These are phyloP conservation scores for Brienomyrus brachyistius DNA, from an alignment of 2,113 vertebrate genomes.

Conservation along the genomic window DNA sequence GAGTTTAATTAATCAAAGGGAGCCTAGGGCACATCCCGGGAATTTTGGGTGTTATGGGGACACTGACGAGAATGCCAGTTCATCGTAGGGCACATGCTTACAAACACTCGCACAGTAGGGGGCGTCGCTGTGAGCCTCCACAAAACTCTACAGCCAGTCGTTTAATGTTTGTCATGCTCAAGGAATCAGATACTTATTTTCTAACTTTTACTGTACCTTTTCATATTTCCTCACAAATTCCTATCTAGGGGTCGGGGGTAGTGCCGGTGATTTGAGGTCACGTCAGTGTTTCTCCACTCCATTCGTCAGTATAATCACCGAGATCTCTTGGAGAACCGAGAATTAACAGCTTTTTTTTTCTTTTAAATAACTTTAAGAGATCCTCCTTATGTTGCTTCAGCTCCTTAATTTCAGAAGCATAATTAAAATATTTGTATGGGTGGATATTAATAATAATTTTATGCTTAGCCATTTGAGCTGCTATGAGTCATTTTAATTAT, in stretches of 20 bases:
- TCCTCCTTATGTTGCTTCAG: not conserved
- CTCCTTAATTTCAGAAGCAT: not conserved
- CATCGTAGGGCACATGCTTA: not conserved
- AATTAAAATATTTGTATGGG: not conserved
- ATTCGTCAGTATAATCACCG: not conserved
- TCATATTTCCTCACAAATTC: not conserved
- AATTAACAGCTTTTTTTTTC: not conserved
- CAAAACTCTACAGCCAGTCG: not conserved
- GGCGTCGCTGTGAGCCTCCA: no score
- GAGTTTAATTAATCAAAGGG: not conserved
- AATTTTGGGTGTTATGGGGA: not conserved
- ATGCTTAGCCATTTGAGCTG: not conserved
- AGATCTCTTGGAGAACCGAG: no score
- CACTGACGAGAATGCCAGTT: not conserved
- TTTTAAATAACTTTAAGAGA: not conserved
- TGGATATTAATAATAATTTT: not conserved
- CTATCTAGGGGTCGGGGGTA: not conserved
- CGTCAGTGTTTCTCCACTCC: not conserved
- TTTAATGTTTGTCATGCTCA: not conserved
- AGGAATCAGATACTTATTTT: no score
- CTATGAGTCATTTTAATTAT: not conserved
- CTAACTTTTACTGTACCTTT: not conserved
- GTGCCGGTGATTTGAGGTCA: not conserved
- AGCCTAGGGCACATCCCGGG: not conserved
- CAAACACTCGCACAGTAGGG: not conserved